These are phyloP conservation scores for Drosophila pallidifrons DNA, from an alignment of 1,140 invertebrate genomes.

Conservation along the genomic window DNA sequence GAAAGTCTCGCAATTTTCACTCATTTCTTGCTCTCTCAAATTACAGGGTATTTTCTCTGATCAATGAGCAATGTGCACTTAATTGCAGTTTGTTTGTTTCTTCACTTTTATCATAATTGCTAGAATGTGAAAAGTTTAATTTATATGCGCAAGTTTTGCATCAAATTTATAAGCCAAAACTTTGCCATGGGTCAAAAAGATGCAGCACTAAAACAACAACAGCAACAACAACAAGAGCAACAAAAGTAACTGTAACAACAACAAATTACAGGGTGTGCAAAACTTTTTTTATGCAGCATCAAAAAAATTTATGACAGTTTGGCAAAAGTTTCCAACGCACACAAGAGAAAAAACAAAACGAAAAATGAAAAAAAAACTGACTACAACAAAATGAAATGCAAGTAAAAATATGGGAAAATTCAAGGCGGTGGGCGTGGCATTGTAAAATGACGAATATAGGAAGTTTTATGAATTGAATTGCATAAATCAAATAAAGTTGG, in stretches of 20 bases:
- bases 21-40: not conserved
- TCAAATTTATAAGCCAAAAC: constrained; percentile 76
- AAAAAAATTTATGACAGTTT: constrained; percentile 84
- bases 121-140: constrained; percentile 68
- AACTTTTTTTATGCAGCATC: constrained; percentile 68
- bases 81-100: constrained; percentile 57
- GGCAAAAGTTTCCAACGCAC: constrained; percentile 59
- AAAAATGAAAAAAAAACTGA: constrained; percentile 14
- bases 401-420: constrained; percentile 42
- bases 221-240: constrained; percentile 11
- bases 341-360: too few species aligned
- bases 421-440: constrained; percentile 42
- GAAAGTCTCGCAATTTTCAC: too few species aligned
- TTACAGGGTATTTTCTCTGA: constrained; percentile 6
- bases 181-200: constrained; percentile 56
- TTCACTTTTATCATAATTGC: constrained; percentile 61
- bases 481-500: constrained; percentile 75
- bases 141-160: constrained; percentile 77
- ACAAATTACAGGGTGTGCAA: constrained; percentile 29
- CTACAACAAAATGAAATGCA: constrained; percentile 44
- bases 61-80: constrained; percentile 54
- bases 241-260: constrained; percentile 12
- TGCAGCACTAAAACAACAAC: constrained; percentile 35
- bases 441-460: constrained; percentile 51
- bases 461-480: constrained; percentile 84